A percentile compares a stretch with the other conserved stretches of the same genome.
phyloP scores from a whole-genome alignment of 2,888 invertebrate genomes.

The Hyppa rectilinea region DNA sequence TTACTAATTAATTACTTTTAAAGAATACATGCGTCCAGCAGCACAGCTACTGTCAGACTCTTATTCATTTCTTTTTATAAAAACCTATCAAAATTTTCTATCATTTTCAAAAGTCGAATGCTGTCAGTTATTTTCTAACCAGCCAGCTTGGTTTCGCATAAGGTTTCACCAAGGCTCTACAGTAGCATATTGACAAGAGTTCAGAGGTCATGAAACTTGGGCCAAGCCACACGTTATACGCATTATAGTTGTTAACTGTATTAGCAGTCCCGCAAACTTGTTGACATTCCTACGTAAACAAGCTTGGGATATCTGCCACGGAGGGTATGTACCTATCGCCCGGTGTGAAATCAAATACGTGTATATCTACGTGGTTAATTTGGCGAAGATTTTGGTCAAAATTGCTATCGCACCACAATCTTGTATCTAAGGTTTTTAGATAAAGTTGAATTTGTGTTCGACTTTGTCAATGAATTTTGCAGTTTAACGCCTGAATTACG shows the following conservation, averaged over 20 bases:
- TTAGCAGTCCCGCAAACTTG: constrained; percentile 43
- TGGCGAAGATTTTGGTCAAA: not conserved
- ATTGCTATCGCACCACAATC: not conserved
- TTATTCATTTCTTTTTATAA: too few relatives aligned
- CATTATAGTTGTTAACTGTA: constrained; percentile 49
- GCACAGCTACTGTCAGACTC: too few relatives aligned
- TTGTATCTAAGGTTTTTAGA: not conserved
- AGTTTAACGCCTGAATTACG: not conserved
- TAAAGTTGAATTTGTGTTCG: not conserved
- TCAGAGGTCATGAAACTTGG: constrained; percentile 20
- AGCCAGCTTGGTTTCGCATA: too few relatives aligned
- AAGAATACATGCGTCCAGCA: too few relatives aligned
- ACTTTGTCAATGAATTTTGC: not conserved
- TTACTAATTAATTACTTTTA: too few relatives aligned
- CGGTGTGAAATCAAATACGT: not conserved
- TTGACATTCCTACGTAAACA: constrained; percentile 41
- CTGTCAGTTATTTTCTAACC: too few relatives aligned
- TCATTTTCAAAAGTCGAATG: too few relatives aligned
- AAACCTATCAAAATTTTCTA: too few relatives aligned
- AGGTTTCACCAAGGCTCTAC: too few relatives aligned
- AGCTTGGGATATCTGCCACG: not conserved
- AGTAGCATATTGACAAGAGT: constrained; percentile 14
- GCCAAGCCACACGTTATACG: constrained; percentile 27
- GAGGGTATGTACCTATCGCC: not conserved
- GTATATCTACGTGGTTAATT: constrained; percentile 1